Conservation (phyloP, 2,888 invertebrate species). For the Synanthedon vespiformis region DNA sequence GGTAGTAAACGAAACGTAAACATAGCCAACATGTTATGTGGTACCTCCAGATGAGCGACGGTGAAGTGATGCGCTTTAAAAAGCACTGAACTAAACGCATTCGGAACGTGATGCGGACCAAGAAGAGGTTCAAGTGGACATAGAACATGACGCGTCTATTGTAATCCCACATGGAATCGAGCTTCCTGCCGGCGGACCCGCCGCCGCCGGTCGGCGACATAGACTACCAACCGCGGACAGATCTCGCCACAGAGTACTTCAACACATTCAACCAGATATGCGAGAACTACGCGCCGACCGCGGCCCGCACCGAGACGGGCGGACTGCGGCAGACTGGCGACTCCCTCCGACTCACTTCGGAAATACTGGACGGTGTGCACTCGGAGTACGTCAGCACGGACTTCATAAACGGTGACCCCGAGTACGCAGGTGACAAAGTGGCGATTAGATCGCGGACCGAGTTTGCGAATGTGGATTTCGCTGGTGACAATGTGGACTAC, state of each 20-base stretch:
- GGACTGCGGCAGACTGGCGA: constrained; percentile 52
- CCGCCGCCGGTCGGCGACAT: constrained; percentile 65
- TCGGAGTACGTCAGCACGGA: constrained; percentile 25
- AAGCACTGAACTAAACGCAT: constrained; percentile 11
- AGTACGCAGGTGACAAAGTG: background rate
- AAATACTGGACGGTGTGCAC: constrained; percentile 45
- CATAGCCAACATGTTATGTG: background rate
- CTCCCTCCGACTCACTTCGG: constrained; percentile 45
- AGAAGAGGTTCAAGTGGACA: constrained; percentile 53
- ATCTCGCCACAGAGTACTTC: constrained; percentile 56
- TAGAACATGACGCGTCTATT: constrained; percentile 30
- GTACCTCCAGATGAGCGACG: background rate
- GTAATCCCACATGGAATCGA: constrained; percentile 50
- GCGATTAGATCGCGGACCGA: constrained; percentile 10
- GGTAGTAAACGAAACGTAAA: background rate
- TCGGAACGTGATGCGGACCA: constrained; percentile 35
- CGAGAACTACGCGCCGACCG: constrained; percentile 47
- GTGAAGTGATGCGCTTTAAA: constrained; percentile 2
- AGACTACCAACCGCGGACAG: constrained; percentile 43
- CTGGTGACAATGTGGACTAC: constrained; percentile 8
- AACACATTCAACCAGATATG: constrained; percentile 63
- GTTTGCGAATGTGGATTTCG: constrained; percentile 24
- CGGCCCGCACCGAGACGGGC: constrained; percentile 44
- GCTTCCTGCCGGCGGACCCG: constrained; percentile 69
- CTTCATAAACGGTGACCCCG: constrained; percentile 2